These are phyloP conservation scores for Halcyon senegalensis DNA, from an alignment of 2,113 vertebrate genomes.

Conservation along the genomic window DNA sequence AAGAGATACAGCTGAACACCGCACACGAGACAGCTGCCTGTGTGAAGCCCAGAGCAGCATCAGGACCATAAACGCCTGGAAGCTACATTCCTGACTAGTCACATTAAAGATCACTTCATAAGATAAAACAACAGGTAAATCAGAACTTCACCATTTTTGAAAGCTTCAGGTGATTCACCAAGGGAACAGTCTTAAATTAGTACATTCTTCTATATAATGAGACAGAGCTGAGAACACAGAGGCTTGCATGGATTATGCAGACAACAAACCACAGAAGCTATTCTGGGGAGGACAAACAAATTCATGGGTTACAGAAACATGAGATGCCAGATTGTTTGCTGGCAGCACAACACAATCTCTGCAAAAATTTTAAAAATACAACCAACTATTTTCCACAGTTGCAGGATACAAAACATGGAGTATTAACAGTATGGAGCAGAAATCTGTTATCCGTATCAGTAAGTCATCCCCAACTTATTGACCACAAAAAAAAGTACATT, in stretches of 20 bases:
- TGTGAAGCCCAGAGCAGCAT: not conserved
- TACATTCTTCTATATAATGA: not conserved
- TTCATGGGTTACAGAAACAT: not conserved
- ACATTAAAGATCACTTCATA: not conserved
- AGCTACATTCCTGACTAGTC: not conserved
- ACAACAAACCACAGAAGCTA: conserved; percentile 9
- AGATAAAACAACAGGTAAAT: conserved; percentile 26
- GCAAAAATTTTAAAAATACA: not conserved
- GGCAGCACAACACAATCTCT: not conserved
- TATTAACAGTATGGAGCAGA: not conserved
- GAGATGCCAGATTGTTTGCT: not conserved
- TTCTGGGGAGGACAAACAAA: conserved; percentile 35
- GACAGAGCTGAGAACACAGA: not conserved
- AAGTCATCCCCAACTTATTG: not conserved
- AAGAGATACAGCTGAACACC: not conserved
- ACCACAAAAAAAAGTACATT: not conserved
- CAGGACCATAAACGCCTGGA: not conserved
- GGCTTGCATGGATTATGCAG: not conserved
- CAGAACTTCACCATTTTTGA: conserved; percentile 4
- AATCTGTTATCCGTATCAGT: not conserved
- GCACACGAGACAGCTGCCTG: not conserved
- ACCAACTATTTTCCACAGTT: not conserved
- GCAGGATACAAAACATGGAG: not conserved
- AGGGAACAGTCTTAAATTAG: conserved; percentile 51
- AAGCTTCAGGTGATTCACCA: conserved; percentile 53